Evolutionary conservation across 2,113 vertebrate genomes (phyloP), one percentile per base, ranked within the genome.

Genomic region (Phaethornis superciliosus): DNA sequence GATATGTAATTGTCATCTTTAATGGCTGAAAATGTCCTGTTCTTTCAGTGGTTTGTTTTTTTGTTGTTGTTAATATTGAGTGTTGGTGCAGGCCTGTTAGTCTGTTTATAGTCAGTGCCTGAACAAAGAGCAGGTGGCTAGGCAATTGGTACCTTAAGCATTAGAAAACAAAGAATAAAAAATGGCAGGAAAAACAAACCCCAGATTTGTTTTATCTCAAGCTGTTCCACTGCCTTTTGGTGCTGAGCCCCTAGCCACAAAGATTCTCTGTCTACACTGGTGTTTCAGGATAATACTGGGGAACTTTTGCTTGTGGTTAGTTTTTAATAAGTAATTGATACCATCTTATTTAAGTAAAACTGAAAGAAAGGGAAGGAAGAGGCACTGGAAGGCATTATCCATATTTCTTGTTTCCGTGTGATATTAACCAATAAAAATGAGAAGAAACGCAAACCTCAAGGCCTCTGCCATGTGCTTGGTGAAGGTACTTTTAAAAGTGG

Each of bases 81-180:
- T n/a, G 55, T 65, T 80, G 28, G 23, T 83, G 47, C 37, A 10
- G 32, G 55, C 0, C 0, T 68, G 14, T 67, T 40, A 26, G 19
- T 65, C 30, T 89, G 59, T 24, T 84, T 74, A 32, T 33, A 58
- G 49, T 54, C 3, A 0, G 14, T 54, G 24, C 47, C 33, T 77
- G 35, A 91, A 68, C 68, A 89, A 85, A 95, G 75, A 70, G n/a
- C 44, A 35, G 35, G 68, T 62, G 69, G 20, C 55, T n/a, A 30
- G 35, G 40, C 55, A 81, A 24, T 72, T 3, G 9, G 18, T 67
- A 17, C 23, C 49, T 5, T 3, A 49, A 54, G 9, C 27, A 16
- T 68, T 75, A 33, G 8, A 51, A 84, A 56, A 18, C 18, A 72
- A 77, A 84, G 71, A 80, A 62, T 68, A 67, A 74, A 89, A 80